Evolutionary conservation across 2,888 invertebrate genomes (phyloP), one percentile per base, ranked within the genome.

Genomic region (Eupithecia subumbrata): DNA sequence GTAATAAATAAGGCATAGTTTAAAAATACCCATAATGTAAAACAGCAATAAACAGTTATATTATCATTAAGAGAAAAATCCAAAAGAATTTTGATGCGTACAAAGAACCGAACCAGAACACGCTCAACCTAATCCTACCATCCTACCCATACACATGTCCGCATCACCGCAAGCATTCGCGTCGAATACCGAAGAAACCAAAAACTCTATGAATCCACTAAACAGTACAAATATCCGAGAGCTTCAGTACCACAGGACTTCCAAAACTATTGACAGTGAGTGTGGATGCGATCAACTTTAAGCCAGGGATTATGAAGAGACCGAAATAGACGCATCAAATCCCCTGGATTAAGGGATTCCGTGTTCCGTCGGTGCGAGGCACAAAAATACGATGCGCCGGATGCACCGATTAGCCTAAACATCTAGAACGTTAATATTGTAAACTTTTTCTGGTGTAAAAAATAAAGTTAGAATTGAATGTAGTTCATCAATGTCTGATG

Each of bases 261-360:
- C 93, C 89, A 87, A 93, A 95, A 95, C 95, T 95, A 95, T 95
- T 94, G 95, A 95, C 95, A 94, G 94, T 92, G 92, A 92, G 93
- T 94, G 94, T 94, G 95, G 95, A 93, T 92, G 92, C 94, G 93
- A 95, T 95, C 95, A 93, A 89, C 90, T 92, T 92, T 95, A 95
- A 95, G 92, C 94, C 87, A 73, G 87, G 94, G 94, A 94, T 95
- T 95, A 94, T 93, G 93, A 94, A 90, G 91, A 92, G 93, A 94
- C 95, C 94, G 90, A 95, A 95, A 95, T 95, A 95, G 95, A 94
- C 92, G 94, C 91, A 91, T 93, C 90, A 91, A 93, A 95, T 94
- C 92, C 95, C 88, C 86, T 86, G 95, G 95, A 94, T 95, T 95
- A 95, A 93, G 91, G 91, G 94, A 94, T 95, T 88, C 89, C 84